Percentiles rank a stretch among this genome's conserved stretches.
Conservation (phyloP, 1,140 invertebrate species). For the Amyelois transitella region DNA sequence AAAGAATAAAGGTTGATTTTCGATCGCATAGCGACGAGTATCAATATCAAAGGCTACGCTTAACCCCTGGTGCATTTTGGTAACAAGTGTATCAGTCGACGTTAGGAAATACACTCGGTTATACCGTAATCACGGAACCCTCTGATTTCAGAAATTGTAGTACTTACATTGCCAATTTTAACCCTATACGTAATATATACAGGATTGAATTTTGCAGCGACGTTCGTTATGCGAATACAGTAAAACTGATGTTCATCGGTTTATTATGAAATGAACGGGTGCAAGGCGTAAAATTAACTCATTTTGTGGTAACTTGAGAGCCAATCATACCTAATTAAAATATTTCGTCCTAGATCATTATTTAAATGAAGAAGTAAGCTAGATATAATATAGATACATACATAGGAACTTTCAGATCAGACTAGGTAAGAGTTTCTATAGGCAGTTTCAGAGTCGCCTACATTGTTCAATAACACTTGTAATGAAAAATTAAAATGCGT, state of each 20-base stretch:
- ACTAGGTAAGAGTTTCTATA: too few species aligned
- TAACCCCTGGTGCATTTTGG: conserved; percentile 25
- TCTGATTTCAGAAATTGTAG: conserved; percentile 25
- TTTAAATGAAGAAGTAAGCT: not conserved
- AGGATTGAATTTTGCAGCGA: not conserved
- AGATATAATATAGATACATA: too few species aligned
- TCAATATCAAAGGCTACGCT: not conserved
- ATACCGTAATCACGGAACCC: conserved; percentile 46
- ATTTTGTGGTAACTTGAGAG: conserved; percentile 4
- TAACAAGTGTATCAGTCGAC: conserved; percentile 38
- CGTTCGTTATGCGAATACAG: not conserved
- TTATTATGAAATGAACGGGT: conserved; percentile 28
- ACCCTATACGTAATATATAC: not conserved
- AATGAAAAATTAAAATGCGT: too few species aligned
- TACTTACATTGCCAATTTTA: not conserved
- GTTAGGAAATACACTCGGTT: conserved; percentile 42
- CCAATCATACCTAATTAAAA: not conserved
- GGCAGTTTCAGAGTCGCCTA: too few species aligned
- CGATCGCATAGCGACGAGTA: not conserved
- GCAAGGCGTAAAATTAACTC: conserved; percentile 40
- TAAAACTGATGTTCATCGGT: not conserved
- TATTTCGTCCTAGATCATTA: not conserved
- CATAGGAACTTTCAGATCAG: too few species aligned
- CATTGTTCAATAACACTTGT: too few species aligned
- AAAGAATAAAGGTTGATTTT: not conserved